These are phyloP conservation scores for Ormia ochracea DNA, from an alignment of 2,888 invertebrate species.

Conservation along the genomic window DNA sequence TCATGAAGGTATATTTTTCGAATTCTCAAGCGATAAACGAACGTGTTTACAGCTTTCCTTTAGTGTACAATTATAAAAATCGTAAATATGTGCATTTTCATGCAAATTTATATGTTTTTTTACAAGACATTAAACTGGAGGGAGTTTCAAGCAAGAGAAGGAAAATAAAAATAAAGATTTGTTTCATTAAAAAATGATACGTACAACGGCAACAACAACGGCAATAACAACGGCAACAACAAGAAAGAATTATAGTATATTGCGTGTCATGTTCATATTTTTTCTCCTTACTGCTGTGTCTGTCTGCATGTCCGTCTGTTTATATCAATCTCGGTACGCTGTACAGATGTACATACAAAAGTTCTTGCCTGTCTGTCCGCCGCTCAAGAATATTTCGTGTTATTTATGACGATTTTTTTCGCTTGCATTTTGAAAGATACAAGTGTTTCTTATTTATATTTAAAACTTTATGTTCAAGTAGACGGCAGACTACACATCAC, in stretches of 20 bases:
- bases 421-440: slow-evolving; percentile 63
- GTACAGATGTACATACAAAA: background rate
- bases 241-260: slow-evolving; percentile 38
- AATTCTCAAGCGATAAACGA: background rate
- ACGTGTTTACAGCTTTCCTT: background rate
- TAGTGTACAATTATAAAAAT: slow-evolving; percentile 6
- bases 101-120: slow-evolving; percentile 10
- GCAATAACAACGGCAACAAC: background rate
- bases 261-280: slow-evolving; percentile 49
- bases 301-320: background rate
- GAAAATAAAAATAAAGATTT: background rate
- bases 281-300: slow-evolving; percentile 4
- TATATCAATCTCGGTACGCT: slow-evolving; percentile 3
- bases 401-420: slow-evolving; percentile 61
- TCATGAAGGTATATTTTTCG: too few species aligned
- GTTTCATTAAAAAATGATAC: background rate
- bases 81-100: background rate
- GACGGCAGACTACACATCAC: slow-evolving; percentile 51
- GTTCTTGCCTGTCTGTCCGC: background rate
- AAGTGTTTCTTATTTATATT: slow-evolving; percentile 61
- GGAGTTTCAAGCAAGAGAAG: slow-evolving; percentile 34
- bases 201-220: background rate
- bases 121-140: slow-evolving; percentile 47
- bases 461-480: slow-evolving; percentile 40
- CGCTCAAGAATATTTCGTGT: slow-evolving; percentile 59